Conservation (phyloP, 2,888 invertebrate species). For the Ametastegia equiseti region DNA sequence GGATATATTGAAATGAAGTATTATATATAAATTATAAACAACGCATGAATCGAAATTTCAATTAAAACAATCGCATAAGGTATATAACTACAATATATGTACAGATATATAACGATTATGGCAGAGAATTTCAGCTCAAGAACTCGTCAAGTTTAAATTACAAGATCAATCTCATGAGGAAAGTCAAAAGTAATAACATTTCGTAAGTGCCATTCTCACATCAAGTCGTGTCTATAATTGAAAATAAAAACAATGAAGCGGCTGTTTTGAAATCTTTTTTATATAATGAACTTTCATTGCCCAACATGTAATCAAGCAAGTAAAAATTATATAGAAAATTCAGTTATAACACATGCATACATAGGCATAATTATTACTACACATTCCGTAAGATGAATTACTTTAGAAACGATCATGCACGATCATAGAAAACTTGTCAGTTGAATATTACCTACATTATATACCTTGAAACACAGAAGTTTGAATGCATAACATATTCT, state of each 20-base stretch:
- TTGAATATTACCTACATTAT: constrained; percentile 1
- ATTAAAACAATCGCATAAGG: constrained; percentile 33
- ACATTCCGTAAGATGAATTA: constrained; percentile 8
- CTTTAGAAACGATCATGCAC: constrained; percentile 34
- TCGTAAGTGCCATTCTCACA: constrained; percentile 63
- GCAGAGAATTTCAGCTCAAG: constrained; percentile 25
- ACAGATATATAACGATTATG: not conserved
- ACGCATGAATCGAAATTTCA: constrained; percentile 52
- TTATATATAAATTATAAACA: constrained; percentile 54
- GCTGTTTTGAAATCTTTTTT: constrained; percentile 64
- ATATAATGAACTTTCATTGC: constrained; percentile 16
- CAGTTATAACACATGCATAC: not conserved
- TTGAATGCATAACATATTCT: constrained; percentile 28
- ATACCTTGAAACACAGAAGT: constrained; percentile 36
- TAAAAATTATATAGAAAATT: not conserved
- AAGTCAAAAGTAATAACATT: constrained; percentile 55
- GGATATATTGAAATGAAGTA: constrained; percentile 53
- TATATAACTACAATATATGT: not conserved
- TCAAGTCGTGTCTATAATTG: constrained; percentile 58
- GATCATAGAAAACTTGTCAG: constrained; percentile 16
- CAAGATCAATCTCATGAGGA: constrained; percentile 31
- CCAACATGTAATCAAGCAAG: constrained; percentile 15
- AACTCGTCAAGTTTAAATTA: constrained; percentile 37
- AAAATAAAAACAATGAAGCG: constrained; percentile 53
- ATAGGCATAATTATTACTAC: not conserved